Base-by-base conservation (phyloP, 2,113 vertebrate genomes). In the Garra rufa region DNA sequence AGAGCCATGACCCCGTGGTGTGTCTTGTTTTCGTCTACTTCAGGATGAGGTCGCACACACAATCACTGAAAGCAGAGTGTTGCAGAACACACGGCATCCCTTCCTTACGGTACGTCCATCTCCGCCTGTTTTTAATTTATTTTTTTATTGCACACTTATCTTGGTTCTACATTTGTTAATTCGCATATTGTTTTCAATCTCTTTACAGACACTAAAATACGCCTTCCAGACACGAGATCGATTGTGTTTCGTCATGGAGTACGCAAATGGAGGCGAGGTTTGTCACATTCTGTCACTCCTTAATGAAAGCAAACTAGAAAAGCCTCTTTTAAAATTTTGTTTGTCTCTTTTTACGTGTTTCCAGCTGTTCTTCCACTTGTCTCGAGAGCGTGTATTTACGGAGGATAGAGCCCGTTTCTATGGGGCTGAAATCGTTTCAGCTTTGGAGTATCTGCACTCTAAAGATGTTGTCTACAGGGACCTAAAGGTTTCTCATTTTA, bases 41-140 rank as follows among this genome's bases (percentile, higher is more conserved):
- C 85, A 99, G 97, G 97, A 99, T n/a, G 97, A 99, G 90, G 97
- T 99, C 0, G 97, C 97, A 0, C 97, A 99, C 92, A 99, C 97
- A 0, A 97, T 99, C 48, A 99, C 97, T 0, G 97, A 99, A 91
- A 99, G 97, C 94, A 90, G 97, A 78, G 97, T 99, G 67, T 95
- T 99, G 41, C 97, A 99, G 94, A 99, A 97, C 86, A 97, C 97
- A 14, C 92, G 96, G 78, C 97, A 99, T 88, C 97, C 97, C 0
- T 99, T 99, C 91, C 94, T 98, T 84, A 99, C 97, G 0, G 97
- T 98, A 82, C 89, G 94, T 93, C 1, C 21, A 30, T 61, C 38
- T 41, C 19, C 4, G 1, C 38, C 34, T 24, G 6, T 19, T 9
- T 6, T 24, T 4, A n/a, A n/a, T n/a, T n/a, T n/a, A n/a, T n/a